Conservation (phyloP, 2,113 vertebrate genomes). For the Boulengerochromis microlepis region DNA sequence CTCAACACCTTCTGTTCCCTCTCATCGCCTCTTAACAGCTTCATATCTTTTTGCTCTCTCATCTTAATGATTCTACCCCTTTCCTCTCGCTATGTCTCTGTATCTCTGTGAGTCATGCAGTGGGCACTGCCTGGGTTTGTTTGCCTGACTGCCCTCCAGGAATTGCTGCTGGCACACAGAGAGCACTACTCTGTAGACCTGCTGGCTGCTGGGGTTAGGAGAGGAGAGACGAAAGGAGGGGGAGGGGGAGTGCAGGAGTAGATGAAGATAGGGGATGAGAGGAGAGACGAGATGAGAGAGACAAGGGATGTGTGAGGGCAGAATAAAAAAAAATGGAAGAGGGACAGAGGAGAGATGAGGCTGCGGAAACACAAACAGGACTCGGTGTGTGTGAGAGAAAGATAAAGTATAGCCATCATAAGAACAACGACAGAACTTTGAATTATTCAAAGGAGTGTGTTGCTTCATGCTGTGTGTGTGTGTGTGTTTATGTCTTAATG, state of each 20-base stretch:
- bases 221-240: neutral
- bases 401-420: constrained; percentile 19
- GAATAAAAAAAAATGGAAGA: neutral
- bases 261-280: neutral
- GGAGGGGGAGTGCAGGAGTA: neutral
- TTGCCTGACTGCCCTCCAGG: constrained; percentile 70
- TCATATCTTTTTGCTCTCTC: constrained; percentile 27
- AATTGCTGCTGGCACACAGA: constrained; percentile 61
- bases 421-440: constrained; percentile 17
- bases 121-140: constrained; percentile 45
- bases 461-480: neutral
- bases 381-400: neutral
- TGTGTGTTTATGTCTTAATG: neutral
- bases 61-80: constrained; percentile 15
- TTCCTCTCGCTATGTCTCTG: neutral
- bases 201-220: constrained; percentile 20
- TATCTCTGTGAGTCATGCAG: constrained; percentile 44
- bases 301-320: neutral
- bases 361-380: neutral
- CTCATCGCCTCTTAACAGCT: constrained; percentile 34
- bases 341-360: neutral
- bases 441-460: constrained; percentile 45
- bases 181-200: constrained; percentile 43
- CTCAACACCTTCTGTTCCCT: constrained; percentile 5
- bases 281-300: neutral